Conservation (phyloP, 2,113 vertebrate species). For the Etia nguti region DNA sequence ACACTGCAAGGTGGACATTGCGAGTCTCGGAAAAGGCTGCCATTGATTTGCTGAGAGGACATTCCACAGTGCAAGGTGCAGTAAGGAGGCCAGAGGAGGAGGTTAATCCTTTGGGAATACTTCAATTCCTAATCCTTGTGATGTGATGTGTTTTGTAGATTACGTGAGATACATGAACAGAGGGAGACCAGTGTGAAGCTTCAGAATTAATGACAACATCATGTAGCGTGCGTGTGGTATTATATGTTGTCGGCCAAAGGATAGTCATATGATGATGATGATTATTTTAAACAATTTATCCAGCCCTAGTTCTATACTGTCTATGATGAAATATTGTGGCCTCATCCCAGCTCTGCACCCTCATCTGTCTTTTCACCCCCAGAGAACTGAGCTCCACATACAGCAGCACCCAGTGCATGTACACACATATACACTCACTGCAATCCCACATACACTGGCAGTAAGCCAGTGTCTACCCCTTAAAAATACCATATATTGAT, state of each 20-base stretch:
- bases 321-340: conserved; percentile 64
- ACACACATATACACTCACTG: not conserved
- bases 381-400: conserved; percentile 60
- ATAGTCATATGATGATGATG: conserved; percentile 36
- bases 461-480: not conserved
- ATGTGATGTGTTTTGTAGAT: not conserved
- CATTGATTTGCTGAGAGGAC: conserved; percentile 46
- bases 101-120: conserved; percentile 5
- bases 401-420: conserved; percentile 26
- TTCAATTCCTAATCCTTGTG: not conserved
- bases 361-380: conserved; percentile 68
- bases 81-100: not conserved
- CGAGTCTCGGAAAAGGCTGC: conserved; percentile 7
- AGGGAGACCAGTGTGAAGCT: not conserved
- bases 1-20: conserved; percentile 53
- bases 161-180: not conserved
- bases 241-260: not conserved
- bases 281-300: conserved; percentile 65
- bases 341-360: conserved; percentile 38
- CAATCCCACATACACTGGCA: not conserved
- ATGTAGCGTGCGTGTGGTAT: conserved; percentile 40
- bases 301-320: conserved; percentile 64
- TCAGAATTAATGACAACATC: conserved; percentile 24
- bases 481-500: not conserved
- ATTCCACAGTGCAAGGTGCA: conserved; percentile 71